phyloP scores from a whole-genome alignment of 30 jellyfish, hydroid and myxozoan genomes.

The Aurelia aurita complex sp. Pacific region DNA sequence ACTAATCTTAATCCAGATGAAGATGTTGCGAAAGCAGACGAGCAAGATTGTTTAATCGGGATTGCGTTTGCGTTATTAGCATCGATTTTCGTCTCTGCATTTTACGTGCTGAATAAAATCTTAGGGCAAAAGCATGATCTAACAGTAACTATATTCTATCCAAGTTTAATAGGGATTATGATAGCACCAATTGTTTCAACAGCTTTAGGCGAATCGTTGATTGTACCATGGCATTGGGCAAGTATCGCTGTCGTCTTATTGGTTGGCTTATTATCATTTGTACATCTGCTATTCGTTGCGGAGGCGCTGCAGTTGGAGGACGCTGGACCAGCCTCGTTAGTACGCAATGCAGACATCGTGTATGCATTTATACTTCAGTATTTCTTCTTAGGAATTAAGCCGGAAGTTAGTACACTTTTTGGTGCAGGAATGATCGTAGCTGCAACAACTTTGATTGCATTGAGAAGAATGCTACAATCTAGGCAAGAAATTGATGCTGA shows the following conservation, averaged over 20 bases:
- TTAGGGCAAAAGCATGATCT: constrained; percentile 71
- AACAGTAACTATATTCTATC: constrained; percentile 71
- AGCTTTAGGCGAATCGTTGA: constrained; percentile 39
- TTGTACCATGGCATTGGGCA: constrained; percentile 64
- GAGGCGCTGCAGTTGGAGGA: constrained; percentile 88
- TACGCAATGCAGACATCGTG: constrained; percentile 84
- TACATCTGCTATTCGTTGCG: constrained; percentile 81
- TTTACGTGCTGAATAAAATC: constrained; percentile 73
- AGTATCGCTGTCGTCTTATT: constrained; percentile 49
- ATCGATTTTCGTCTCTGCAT: constrained; percentile 63
- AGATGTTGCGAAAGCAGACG: constrained; percentile 33
- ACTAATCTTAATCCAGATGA: constrained; percentile 44
- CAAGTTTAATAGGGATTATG: constrained; percentile 75
- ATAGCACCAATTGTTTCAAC: constrained; percentile 56
- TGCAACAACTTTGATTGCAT: constrained; percentile 72
- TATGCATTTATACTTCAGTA: constrained; percentile 83
- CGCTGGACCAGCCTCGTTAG: constrained; percentile 92
- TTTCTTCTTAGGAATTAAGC: constrained; percentile 65
- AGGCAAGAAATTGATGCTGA: constrained; percentile 3
- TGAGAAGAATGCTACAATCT: constrained; percentile 39
- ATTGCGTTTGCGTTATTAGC: constrained; percentile 63
- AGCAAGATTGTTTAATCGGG: constrained; percentile 64
- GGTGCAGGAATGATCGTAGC: constrained; percentile 74
- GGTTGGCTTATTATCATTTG: constrained; percentile 82
- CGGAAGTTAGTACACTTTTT: constrained; percentile 69